A percentile compares a stretch with the other conserved stretches of the same genome.
Evolutionary conservation across 92 coral and sea anemone species (phyloP).

Genomic region (Phymanthus crucifer): DNA sequence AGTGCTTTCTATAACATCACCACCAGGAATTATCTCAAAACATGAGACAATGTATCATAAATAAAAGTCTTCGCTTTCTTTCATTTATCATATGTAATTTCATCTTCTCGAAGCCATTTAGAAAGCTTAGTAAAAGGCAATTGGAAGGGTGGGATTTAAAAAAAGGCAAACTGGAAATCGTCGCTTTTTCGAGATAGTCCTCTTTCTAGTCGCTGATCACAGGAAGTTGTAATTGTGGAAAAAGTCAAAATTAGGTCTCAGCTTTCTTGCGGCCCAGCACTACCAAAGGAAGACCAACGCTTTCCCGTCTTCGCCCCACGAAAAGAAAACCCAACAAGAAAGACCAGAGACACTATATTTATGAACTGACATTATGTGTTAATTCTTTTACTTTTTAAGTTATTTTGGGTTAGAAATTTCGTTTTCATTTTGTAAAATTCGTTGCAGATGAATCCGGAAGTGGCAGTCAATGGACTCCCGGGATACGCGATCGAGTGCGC

Average conservation of each 20-base stretch:
- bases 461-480: conserved; percentile 32
- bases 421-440: not conserved
- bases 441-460: conserved; percentile 1
- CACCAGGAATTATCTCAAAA: not conserved
- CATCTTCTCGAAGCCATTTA: not conserved
- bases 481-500: conserved; percentile 62
- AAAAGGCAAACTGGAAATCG: too few relatives aligned
- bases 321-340: not conserved
- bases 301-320: not conserved
- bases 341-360: not conserved
- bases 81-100: not conserved
- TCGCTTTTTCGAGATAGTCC: too few relatives aligned
- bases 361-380: not conserved
- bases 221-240: not conserved
- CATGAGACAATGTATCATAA: not conserved
- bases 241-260: not conserved
- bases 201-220: too few relatives aligned
- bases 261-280: conserved; percentile 15
- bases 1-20: not conserved
- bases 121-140: too few relatives aligned
- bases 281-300: conserved; percentile 26
- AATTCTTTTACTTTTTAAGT: not conserved
- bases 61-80: not conserved
- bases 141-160: too few relatives aligned
- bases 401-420: not conserved